Evolutionary conservation across 2,888 invertebrate genomes (phyloP), one percentile per base, ranked within the genome.

Genomic region (Caenorhabditis plicata): DNA sequence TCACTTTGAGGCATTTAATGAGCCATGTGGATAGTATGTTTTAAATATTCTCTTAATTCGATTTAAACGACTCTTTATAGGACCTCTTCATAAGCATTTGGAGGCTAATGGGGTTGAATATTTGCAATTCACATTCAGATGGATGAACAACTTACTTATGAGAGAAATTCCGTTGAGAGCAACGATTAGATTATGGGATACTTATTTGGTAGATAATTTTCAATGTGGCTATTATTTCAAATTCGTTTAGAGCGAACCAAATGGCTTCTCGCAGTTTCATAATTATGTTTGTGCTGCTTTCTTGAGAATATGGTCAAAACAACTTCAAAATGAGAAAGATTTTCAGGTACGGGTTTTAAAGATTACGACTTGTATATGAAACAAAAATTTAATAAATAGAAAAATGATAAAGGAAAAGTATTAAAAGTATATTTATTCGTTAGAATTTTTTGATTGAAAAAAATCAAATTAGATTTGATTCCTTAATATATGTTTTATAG

Each of bases 211-310:
- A 0, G 47, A 57, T 26, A 13, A 15, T 46, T 23, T 9, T 9
- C 9, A 19, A n/a, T 19, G n/a, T n/a, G n/a, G n/a, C n/a, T n/a
- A n/a, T n/a, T n/a, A n/a, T n/a, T n/a, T n/a, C n/a, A n/a, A n/a
- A n/a, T n/a, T n/a, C 13, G 48, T 81, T 42, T 73, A 85, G 84
- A 81, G 83, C 50, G 85, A 85, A 83, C 89, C 90, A 0, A 92
- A 95, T 84, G 92, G 91, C 23, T 96, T 98, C 84, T 92, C 95
- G 3, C 88, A 90, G 49, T 96, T 99, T 85, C 96, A 99, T 81
- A 86, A 96, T 17, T 99, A 98, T 83, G 95, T 99, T 1, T 96
- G 96, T 84, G 98, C 96, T n/a, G 94, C 98, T 5, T 98, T 99
- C 83, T 86, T 99, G 8, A 86, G 92, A 13, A 89, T 91, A 77